Base-by-base conservation (phyloP, 2,888 invertebrate species). In the Stramonita haemastoma region DNA sequence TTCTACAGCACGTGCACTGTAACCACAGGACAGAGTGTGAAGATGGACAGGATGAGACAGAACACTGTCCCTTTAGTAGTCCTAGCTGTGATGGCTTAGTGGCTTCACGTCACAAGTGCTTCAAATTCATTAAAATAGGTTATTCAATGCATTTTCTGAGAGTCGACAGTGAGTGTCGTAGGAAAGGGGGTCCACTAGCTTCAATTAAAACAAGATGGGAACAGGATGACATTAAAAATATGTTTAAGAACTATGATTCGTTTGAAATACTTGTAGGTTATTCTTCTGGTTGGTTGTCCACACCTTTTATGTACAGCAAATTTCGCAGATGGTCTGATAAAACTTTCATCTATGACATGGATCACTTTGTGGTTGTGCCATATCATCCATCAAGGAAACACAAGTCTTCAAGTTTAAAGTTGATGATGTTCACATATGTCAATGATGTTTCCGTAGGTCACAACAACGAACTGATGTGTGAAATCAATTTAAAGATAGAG, bases 11-110 rank as follows among this genome's bases (percentile, higher is more conserved):
- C 73, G 22, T 73, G 73, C 22, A 73, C 73, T 73, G 73, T 73
- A 73, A 73, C n/a, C 73, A 22, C 1, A 73, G 11, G 73, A 73
- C 73, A n/a, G 73, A 73, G 73, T 73, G 73, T 73, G 73, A 73
- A 73, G 73, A 73, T 73, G 73, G 73, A 22, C 73, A 73, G 73
- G 73, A 73, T n/a, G 73, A 73, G 26, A 73, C 73, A 73, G 73
- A 73, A 73, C 73, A 73, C 73, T 73, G 73, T 73, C n/a, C 73
- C 73, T 73, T 73, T 11, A 73, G 73, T 11, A 73, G 73, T 73
- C 73, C 73, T 73, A 26, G n/a, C n/a, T 73, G 73, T n/a, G 2
- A 73, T 8, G 73, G 73, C 11, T 73, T 73, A 26, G 73, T 73
- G 4, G 73, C 73, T 26, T 73, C 73, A 73, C 73, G 73, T n/a